Conservation (phyloP, 2,888 invertebrate genomes). For the Hypolimnas misippus region DNA sequence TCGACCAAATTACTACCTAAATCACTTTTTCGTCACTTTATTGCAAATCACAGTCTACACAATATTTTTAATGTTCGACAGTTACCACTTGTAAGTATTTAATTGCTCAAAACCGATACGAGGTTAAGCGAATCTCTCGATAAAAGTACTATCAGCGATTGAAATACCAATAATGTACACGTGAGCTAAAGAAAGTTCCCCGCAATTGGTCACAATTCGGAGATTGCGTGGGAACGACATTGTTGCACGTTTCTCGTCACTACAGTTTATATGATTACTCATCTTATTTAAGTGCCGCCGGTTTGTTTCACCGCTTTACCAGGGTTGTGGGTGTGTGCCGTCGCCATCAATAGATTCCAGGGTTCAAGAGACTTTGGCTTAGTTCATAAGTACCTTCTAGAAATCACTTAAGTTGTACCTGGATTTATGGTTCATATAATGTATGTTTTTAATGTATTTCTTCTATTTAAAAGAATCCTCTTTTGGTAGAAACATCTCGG, state of each 20-base stretch:
- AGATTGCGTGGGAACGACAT: slow-evolving; percentile 28
- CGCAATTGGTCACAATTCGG: slow-evolving; percentile 21
- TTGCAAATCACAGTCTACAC: no score
- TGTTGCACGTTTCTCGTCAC: slow-evolving; percentile 19
- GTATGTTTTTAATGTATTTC: no score
- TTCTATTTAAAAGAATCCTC: no score
- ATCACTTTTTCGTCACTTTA: no score
- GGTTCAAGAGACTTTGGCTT: neutral
- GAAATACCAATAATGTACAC: neutral
- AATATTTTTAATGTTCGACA: no score
- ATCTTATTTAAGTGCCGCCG: slow-evolving; percentile 30
- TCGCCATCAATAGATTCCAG: neutral
- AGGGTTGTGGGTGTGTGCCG: neutral
- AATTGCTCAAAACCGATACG: neutral
- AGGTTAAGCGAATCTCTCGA: neutral
- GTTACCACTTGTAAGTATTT: no score
- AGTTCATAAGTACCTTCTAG: no score
- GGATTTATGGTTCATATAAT: no score
- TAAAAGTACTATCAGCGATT: neutral
- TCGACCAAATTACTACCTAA: no score
- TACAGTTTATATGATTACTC: slow-evolving; percentile 25
- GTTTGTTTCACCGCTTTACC: slow-evolving; percentile 15
- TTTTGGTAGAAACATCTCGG: no score
- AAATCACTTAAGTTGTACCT: no score
- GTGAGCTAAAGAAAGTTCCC: slow-evolving; percentile 2